A percentile compares a stretch with the other conserved stretches of the same genome.
Conservation (phyloP, 2,113 vertebrate genomes). For the Chaetodon auriga region DNA sequence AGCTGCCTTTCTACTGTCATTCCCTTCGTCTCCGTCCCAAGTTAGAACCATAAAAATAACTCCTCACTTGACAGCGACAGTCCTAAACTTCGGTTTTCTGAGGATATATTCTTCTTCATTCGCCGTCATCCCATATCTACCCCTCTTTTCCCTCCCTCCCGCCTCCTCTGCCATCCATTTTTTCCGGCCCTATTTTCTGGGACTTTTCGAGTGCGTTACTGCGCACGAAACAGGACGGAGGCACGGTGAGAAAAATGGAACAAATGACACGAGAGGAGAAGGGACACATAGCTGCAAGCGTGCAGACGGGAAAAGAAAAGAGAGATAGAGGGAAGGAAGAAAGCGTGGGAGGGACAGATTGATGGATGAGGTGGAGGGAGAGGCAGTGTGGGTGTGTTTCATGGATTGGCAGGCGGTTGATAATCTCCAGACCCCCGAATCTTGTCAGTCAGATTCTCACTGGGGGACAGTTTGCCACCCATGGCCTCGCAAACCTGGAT, state of each 20-base stretch:
- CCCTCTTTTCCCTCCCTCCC: slow-evolving; percentile 1
- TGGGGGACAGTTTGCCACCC: slow-evolving; percentile 40
- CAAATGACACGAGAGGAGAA: not conserved
- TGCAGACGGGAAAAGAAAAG: not conserved
- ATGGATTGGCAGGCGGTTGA: slow-evolving; percentile 59
- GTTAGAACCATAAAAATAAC: slow-evolving; percentile 34
- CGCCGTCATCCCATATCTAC: not conserved
- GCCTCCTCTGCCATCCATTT: not conserved
- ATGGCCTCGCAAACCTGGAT: slow-evolving; percentile 29
- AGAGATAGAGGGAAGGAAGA: too few species aligned
- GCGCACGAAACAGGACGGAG: not conserved
- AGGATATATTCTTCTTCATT: not conserved
- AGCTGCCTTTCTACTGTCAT: slow-evolving; percentile 4
- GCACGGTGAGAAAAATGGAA: not conserved
- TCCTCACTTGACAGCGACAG: slow-evolving; percentile 1
- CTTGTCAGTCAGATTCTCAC: slow-evolving; percentile 34
- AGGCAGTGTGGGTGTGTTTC: slow-evolving; percentile 47
- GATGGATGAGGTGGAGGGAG: slow-evolving; percentile 51
- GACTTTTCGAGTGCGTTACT: not conserved
- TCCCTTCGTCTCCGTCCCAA: slow-evolving; percentile 4
- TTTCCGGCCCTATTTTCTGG: not conserved
- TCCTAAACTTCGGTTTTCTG: slow-evolving; percentile 14
- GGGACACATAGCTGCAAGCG: not conserved
- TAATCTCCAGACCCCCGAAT: slow-evolving; percentile 52
- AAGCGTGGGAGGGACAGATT: slow-evolving; percentile 29